Evolutionary conservation across 2,888 invertebrate genomes (phyloP), one percentile per base, ranked within the genome.

Genomic region (Oligia fasciuncula): DNA sequence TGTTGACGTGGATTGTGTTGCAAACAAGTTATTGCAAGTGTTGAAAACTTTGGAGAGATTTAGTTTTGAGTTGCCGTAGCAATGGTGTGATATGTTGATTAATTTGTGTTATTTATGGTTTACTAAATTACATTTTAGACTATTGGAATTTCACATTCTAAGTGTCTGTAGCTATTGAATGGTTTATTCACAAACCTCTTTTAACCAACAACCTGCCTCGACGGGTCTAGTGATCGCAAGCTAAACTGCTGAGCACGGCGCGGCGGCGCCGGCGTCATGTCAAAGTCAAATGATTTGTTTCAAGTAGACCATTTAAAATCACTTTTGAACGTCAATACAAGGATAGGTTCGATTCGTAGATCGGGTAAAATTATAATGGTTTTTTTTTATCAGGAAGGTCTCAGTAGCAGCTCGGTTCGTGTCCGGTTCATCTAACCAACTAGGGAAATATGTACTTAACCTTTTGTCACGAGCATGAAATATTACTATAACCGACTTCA

Each of bases 1-100:
- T 80, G 79, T 84, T 75, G 72, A 68, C 62, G 75, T 73, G 54
- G 40, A 73, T 82, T 69, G 77, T 75, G 71, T 78, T 81, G 5
- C 17, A 63, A 73, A 80, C 69, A 84, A 72, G 75, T 77, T 70
- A 63, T 74, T 76, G 57, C 76, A 46, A 71, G 40, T 66, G 62
- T 72, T 70, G 71, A 76, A 73, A 46, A 76, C 57, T 81, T 19
- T 0, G 11, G 19, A 76, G 54, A n/a, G 1, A 54, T 19, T 69
- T 70, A 66, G 71, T 57, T 67, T 23, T 17, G 23, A 19, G 60
- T 66, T 73, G 46, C 29, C 0, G 40, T 40, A 0, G 40, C 5
- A 49, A 60, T 65, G 4, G 3, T 19, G 17, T n/a, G 17, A n/a
- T 9, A 17, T 40, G 23, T 66, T 40, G 23, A 23, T 66, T 66